phyloP scores from a whole-genome alignment of 2,113 vertebrate species.

The Mobula birostris region DNA sequence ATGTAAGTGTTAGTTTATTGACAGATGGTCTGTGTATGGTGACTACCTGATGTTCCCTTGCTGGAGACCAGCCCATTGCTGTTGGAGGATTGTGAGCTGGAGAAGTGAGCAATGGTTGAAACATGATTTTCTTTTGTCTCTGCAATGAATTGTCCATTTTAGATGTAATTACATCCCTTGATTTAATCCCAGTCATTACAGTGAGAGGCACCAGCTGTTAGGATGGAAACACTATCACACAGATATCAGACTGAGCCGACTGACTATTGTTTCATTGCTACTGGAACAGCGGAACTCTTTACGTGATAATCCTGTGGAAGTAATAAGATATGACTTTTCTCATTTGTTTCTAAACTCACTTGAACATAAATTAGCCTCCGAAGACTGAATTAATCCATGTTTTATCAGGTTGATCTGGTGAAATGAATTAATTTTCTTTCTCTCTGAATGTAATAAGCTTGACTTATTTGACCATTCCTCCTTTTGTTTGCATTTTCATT shows the following conservation, averaged over 20 bases:
- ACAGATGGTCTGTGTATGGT: not conserved
- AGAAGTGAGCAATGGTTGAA: too few relatives aligned
- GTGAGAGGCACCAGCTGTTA: not conserved
- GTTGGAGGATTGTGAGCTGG: too few relatives aligned
- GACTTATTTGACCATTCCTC: slow-evolving; percentile 22
- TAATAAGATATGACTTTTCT: slow-evolving; percentile 33
- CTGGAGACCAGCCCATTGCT: not conserved
- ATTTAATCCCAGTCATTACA: slow-evolving; percentile 30
- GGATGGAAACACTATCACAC: not conserved
- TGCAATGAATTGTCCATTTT: slow-evolving; percentile 1
- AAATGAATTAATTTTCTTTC: slow-evolving; percentile 34
- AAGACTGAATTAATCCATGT: slow-evolving; percentile 30
- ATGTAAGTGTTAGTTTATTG: not conserved
- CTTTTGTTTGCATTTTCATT: slow-evolving; percentile 3
- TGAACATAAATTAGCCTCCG: slow-evolving; percentile 36
- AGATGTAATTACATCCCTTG: slow-evolving; percentile 25
- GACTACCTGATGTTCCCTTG: not conserved
- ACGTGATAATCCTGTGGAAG: slow-evolving; percentile 34
- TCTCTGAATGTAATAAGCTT: slow-evolving; percentile 27
- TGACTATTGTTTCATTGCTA: not conserved
- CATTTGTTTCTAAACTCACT: slow-evolving; percentile 34
- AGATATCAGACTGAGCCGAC: not conserved
- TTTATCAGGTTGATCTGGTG: slow-evolving; percentile 35
- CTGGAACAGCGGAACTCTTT: not conserved
- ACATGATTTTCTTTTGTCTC: not conserved